Base-by-base conservation (phyloP, 2,888 invertebrate genomes). In the Noctua fimbriata region DNA sequence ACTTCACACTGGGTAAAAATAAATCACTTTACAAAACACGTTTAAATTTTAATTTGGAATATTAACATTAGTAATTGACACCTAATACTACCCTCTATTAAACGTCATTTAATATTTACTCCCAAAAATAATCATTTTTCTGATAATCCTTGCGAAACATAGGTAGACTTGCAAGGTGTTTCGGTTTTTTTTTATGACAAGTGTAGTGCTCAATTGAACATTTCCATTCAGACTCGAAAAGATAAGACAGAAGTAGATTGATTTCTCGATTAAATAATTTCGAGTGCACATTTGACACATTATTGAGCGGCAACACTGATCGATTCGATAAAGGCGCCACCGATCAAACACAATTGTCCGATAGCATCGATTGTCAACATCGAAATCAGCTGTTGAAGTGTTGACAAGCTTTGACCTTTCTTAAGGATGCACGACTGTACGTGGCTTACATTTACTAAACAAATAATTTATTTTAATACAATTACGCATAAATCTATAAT, bases 361-460 rank as follows among this genome's bases (percentile, higher is more conserved):
- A 80, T 80, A 83, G 49, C 52, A 83, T 83, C 60, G 28, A 78
- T 69, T 55, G 36, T 44, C 32, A 66, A 41, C 28, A 41, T 69
- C n/a, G 18, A 60, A 83, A 80, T 52, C 67, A 77, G 32, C 16
- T 60, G 67, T 60, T 67, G 32, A 77, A 24, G 32, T 60, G 9
- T 52, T 80, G 32, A 60, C 58, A 44, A 44, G 75, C 14, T 24
- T 41, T 44, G 49, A n/a, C 60, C 47, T 67, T 24, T 79, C 16
- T 16, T 55, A 47, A 66, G 18, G 55, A 32, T 47, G 32, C 24
- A 16, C n/a, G n/a, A n/a, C n/a, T n/a, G n/a, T n/a, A n/a, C 5
- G 4, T 21, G 7, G n/a, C 1, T 28, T 44, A 32, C 60, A 44
- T 47, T 18, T n/a, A 6, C 4, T 63, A 16, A 10, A 60, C 16